These are phyloP conservation scores for Acronicta alni DNA, from an alignment of 2,888 invertebrate species.

Conservation along the genomic window DNA sequence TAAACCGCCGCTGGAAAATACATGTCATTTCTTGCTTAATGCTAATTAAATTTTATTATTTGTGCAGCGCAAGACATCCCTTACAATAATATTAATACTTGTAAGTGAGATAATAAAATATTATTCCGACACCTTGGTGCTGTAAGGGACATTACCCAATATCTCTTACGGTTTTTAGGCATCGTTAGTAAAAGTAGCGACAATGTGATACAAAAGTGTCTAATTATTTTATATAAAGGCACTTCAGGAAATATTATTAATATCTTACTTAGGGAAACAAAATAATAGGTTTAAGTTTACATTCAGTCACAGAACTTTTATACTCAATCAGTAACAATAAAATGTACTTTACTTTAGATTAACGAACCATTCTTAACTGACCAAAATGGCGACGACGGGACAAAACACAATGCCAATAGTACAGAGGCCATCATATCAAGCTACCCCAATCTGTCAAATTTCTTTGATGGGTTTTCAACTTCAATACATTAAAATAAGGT, in stretches of 20 bases:
- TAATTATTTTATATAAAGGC: constrained; percentile 52
- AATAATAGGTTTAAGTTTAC: neutral
- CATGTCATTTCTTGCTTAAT: too few species aligned
- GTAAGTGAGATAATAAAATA: constrained; percentile 38
- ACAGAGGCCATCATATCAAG: too few species aligned
- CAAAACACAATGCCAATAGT: too few species aligned
- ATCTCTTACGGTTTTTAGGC: neutral
- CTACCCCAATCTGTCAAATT: too few species aligned
- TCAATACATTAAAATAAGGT: too few species aligned
- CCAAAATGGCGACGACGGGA: too few species aligned
- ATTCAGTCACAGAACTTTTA: too few species aligned
- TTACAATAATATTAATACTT: constrained; percentile 27
- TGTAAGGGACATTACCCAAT: neutral
- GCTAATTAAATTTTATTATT: neutral
- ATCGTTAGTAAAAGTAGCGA: constrained; percentile 23
- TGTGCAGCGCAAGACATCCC: neutral
- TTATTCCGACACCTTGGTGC: neutral
- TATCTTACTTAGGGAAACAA: neutral
- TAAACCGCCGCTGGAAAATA: too few species aligned
- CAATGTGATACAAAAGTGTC: constrained; percentile 49
- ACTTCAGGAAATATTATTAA: constrained; percentile 38
- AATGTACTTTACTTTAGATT: too few species aligned
- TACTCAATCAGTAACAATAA: too few species aligned
- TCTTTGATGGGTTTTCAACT: too few species aligned
- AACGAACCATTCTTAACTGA: too few species aligned